Conservation (phyloP, 2,113 vertebrate genomes). For the Pomatorhinus ruficollis region DNA sequence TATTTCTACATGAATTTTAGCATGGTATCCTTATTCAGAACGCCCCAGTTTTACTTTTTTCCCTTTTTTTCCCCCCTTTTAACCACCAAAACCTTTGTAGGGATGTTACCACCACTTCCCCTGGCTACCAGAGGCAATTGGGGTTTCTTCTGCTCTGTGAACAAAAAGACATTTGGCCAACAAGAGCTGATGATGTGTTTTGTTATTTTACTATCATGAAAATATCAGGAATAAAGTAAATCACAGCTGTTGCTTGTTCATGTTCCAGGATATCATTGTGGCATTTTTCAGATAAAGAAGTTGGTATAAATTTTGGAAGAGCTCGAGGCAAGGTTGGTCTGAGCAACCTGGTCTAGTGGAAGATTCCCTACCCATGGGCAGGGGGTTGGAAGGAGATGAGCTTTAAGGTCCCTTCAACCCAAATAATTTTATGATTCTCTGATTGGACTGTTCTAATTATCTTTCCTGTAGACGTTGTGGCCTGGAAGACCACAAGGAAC, state of each 20-base stretch:
- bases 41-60: neutral
- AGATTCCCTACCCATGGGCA: neutral
- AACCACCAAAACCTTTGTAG: neutral
- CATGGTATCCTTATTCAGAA: neutral
- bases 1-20: neutral
- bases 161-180: neutral
- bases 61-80: accelerated
- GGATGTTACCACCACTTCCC: accelerated
- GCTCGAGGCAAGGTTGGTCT: neutral
- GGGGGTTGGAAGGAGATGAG: neutral
- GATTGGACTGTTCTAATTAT: neutral
- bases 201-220: accelerated
- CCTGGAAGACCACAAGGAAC: neutral
- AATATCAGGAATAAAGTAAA: neutral
- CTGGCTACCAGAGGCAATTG: neutral
- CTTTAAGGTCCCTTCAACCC: neutral
- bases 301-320: neutral
- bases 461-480: neutral
- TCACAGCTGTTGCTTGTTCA: neutral
- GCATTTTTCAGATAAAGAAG: neutral
- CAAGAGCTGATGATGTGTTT: neutral
- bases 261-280: neutral
- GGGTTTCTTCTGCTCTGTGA: neutral
- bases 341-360: neutral
- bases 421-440: neutral